phyloP scores from a whole-genome alignment of 2,888 invertebrate species.

The Volucella bombylans region DNA sequence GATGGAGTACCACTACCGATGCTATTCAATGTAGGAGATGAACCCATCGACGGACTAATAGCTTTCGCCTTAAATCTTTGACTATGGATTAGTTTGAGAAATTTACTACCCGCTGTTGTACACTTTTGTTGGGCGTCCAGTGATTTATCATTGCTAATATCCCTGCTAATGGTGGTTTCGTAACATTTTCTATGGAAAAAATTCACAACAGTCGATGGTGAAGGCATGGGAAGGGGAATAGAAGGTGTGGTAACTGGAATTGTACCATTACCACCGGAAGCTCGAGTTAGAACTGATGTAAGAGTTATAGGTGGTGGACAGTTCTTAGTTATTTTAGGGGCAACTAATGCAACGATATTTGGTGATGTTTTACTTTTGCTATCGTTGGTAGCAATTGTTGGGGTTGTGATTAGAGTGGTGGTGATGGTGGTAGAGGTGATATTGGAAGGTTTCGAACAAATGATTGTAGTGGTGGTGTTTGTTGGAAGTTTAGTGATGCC shows the following conservation, averaged over 20 bases:
- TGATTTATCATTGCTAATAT: conserved; percentile 24
- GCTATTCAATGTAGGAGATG: conserved; percentile 56
- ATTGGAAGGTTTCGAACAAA: conserved; percentile 4
- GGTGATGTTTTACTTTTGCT: conserved; percentile 3
- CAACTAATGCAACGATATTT: background rate
- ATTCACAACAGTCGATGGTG: conserved; percentile 20
- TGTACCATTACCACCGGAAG: too few relatives aligned
- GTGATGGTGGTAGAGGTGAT: conserved; percentile 67
- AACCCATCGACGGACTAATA: conserved; percentile 54
- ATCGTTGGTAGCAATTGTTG: background rate
- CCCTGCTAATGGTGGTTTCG: conserved; percentile 35
- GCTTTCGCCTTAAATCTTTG: conserved; percentile 68
- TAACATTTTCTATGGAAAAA: conserved; percentile 56
- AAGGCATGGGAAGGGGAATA: conserved; percentile 23
- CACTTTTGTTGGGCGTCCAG: conserved; percentile 38
- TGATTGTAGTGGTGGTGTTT: conserved; percentile 39
- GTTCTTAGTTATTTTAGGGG: background rate
- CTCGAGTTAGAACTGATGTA: background rate
- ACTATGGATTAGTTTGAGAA: conserved; percentile 64
- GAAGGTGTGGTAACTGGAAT: too few relatives aligned
- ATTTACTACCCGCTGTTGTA: conserved; percentile 55
- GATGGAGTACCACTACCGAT: conserved; percentile 8
- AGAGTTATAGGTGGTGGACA: background rate
- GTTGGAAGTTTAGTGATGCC: conserved; percentile 40
- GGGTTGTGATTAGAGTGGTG: conserved; percentile 14